These are phyloP conservation scores for Eubasilissa regina DNA, from an alignment of 1,140 invertebrate genomes.

Conservation along the genomic window DNA sequence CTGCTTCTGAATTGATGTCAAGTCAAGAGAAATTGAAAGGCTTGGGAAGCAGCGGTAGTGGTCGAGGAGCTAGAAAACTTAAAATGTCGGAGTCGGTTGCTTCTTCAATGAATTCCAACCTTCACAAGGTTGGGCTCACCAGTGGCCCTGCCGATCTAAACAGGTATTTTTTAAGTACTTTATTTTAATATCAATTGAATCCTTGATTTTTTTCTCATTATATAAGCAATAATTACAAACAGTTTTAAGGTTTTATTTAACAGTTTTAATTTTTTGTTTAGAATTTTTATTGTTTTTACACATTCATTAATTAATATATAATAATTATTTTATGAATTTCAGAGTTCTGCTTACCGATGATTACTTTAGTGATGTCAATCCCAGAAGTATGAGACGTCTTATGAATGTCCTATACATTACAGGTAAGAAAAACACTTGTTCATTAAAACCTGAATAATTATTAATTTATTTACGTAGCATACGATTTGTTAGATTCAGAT, in stretches of 20 bases:
- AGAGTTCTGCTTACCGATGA: constrained; percentile 93
- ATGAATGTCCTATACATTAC: constrained; percentile 99
- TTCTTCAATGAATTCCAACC: constrained; percentile 90
- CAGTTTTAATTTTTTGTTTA: no score
- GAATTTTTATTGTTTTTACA: no score
- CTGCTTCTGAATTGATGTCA: constrained; percentile 85
- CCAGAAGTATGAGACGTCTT: constrained; percentile 93
- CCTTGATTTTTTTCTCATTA: neutral
- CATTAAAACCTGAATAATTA: no score
- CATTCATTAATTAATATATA: constrained; percentile 7
- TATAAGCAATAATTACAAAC: no score
- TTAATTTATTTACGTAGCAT: no score
- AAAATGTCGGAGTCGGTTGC: constrained; percentile 90
- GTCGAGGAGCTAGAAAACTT: constrained; percentile 73
- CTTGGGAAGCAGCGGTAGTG: constrained; percentile 47
- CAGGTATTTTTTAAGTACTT: constrained; percentile 28
- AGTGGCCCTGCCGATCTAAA: constrained; percentile 57
- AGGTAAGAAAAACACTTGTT: constrained; percentile 72
- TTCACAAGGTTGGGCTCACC: constrained; percentile 72
- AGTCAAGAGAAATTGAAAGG: constrained; percentile 75
- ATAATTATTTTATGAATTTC: constrained; percentile 39
- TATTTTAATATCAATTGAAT: neutral
- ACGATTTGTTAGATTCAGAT: neutral
- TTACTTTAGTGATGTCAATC: constrained; percentile 98
- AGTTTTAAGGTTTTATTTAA: no score